A percentile compares a stretch with the other conserved stretches of the same genome.
Conservation (phyloP, 1,140 invertebrate species). For the Cyrtorhinus lividipennis region DNA sequence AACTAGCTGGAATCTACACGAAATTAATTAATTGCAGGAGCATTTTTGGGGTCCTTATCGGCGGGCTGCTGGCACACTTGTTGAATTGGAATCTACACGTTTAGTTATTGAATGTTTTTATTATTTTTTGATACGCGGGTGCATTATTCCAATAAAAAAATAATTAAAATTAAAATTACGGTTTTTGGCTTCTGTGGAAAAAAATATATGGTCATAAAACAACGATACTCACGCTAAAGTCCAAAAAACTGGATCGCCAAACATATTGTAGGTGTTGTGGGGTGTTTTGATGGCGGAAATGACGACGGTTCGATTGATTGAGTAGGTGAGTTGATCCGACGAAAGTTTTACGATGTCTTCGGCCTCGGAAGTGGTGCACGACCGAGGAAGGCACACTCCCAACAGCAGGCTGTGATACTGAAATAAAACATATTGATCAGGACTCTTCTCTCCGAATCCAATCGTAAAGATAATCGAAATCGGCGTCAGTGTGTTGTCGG, state of each 20-base stretch:
- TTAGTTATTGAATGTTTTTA: too few relatives aligned
- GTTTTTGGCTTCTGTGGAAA: too few relatives aligned
- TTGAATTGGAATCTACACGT: too few relatives aligned
- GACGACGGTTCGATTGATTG: slow-evolving; percentile 27
- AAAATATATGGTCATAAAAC: too few relatives aligned
- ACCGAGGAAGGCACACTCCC: slow-evolving; percentile 54
- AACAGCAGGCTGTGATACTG: slow-evolving; percentile 32
- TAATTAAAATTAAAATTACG: too few relatives aligned
- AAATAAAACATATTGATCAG: neutral
- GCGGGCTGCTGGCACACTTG: too few relatives aligned
- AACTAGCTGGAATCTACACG: too few relatives aligned
- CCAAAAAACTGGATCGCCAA: slow-evolving; percentile 51
- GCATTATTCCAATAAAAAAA: too few relatives aligned
- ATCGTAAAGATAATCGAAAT: neutral
- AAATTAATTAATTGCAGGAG: too few relatives aligned
- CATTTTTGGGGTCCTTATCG: too few relatives aligned
- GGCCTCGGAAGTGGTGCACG: slow-evolving; percentile 47
- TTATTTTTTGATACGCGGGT: too few relatives aligned
- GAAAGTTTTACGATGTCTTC: slow-evolving; percentile 39
- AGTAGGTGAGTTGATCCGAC: slow-evolving; percentile 31
- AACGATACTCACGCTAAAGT: slow-evolving; percentile 46
- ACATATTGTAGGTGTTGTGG: slow-evolving; percentile 46
- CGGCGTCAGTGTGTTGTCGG: neutral
- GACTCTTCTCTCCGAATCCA: neutral
- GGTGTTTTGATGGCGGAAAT: slow-evolving; percentile 47